A percentile compares a stretch with the other conserved stretches of the same genome.
phyloP scores from a whole-genome alignment of 1,140 invertebrate genomes.

The Plutomurus gul region DNA sequence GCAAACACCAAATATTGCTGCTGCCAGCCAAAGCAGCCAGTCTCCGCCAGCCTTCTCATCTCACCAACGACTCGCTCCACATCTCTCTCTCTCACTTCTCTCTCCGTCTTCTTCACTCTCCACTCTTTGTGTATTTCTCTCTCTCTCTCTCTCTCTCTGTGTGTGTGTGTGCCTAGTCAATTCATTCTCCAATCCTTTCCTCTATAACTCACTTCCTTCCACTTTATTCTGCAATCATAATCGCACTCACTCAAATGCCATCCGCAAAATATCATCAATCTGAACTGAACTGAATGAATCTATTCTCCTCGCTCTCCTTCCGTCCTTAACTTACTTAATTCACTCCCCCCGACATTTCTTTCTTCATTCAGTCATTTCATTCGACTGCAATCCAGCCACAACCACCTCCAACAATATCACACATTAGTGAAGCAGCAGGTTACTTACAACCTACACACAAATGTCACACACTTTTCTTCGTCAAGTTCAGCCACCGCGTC shows the following conservation, averaged over 20 bases:
- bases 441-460: not conserved
- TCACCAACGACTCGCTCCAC: not conserved
- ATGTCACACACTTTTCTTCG: not conserved
- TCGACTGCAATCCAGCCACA: not conserved
- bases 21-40: not conserved
- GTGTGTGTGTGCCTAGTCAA: too few relatives aligned
- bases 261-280: constrained; percentile 36
- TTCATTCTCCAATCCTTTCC: too few relatives aligned
- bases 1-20: constrained; percentile 44
- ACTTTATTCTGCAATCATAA: constrained; percentile 36
- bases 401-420: not conserved
- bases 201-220: constrained; percentile 15
- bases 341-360: constrained; percentile 1
- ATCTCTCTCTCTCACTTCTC: not conserved
- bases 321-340: constrained; percentile 27
- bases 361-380: constrained; percentile 2
- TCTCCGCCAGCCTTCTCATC: not conserved
- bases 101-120: too few relatives aligned
- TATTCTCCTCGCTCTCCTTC: not conserved
- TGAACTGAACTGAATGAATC: not conserved
- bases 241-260: constrained; percentile 34
- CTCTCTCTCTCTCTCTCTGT: too few relatives aligned
- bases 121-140: too few relatives aligned
- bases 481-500: not conserved
- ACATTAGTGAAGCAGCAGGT: constrained; percentile 23